Evolutionary conservation across 2,888 invertebrate genomes (phyloP).

Genomic region (Kryphioiulus occultus): DNA sequence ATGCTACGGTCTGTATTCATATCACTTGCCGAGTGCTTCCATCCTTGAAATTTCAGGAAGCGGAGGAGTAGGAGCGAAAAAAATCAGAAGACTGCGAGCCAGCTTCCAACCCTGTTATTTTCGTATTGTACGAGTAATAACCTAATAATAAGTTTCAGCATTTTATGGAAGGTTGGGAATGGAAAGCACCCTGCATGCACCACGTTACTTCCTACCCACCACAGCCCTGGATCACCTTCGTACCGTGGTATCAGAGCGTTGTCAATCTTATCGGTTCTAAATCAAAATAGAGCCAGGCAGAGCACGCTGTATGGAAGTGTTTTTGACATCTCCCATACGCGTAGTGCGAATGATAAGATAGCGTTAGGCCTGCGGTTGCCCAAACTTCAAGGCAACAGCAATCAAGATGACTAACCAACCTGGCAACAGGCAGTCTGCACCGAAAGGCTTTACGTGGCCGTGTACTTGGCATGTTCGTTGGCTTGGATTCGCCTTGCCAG

Average conservation of each 20-base stretch:
- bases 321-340: neutral
- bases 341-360: neutral
- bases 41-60: constrained; percentile 15
- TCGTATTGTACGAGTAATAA: neutral
- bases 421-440: constrained; percentile 10
- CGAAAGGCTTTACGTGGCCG: neutral
- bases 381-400: neutral
- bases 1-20: neutral
- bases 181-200: neutral
- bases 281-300: constrained; percentile 20
- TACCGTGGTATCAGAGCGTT: neutral
- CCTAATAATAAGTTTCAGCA: neutral
- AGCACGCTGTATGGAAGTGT: neutral
- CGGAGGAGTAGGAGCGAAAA: neutral
- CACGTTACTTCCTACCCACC: too few relatives aligned
- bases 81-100: neutral
- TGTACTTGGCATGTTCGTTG: neutral
- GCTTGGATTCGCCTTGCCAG: neutral
- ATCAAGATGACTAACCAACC: constrained; percentile 23
- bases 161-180: neutral
- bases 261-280: neutral
- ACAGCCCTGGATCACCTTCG: neutral
- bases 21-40: neutral
- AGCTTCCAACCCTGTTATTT: neutral
- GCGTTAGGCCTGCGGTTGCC: neutral